phyloP scores from a whole-genome alignment of 2,797 vertebrate genomes.

The Clarias fuscus region DNA sequence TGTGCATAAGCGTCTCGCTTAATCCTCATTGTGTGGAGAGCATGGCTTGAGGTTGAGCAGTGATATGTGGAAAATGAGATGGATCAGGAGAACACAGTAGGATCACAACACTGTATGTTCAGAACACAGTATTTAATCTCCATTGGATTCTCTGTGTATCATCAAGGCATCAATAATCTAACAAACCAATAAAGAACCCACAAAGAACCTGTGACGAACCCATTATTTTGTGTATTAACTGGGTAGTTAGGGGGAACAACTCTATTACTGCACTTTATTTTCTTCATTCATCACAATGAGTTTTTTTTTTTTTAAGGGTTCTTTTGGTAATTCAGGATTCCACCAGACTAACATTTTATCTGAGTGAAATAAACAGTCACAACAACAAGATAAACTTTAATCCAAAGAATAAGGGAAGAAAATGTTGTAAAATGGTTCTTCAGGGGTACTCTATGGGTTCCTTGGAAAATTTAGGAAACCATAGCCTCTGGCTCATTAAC shows the following conservation, averaged over 20 bases:
- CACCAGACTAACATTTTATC: neutral
- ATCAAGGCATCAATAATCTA: neutral
- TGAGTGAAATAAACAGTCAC: neutral
- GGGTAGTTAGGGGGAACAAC: neutral
- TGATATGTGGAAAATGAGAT: neutral
- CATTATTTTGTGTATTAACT: neutral
- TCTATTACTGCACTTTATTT: neutral
- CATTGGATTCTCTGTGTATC: neutral
- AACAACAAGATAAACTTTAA: neutral
- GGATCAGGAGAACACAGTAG: neutral
- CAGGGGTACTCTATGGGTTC: neutral
- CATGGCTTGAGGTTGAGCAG: neutral
- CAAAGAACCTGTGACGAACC: neutral
- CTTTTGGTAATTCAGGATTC: neutral
- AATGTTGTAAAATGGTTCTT: neutral
- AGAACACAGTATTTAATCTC: neutral
- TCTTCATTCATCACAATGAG: neutral
- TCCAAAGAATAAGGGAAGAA: neutral
- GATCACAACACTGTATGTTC: neutral
- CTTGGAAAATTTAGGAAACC: neutral
- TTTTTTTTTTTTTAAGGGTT: neutral
- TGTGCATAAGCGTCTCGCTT: neutral
- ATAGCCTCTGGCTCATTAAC: neutral
- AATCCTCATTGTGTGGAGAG: neutral
- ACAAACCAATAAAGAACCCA: neutral